Conservation (phyloP, 1,140 invertebrate species). For the Drosophila funebris region DNA sequence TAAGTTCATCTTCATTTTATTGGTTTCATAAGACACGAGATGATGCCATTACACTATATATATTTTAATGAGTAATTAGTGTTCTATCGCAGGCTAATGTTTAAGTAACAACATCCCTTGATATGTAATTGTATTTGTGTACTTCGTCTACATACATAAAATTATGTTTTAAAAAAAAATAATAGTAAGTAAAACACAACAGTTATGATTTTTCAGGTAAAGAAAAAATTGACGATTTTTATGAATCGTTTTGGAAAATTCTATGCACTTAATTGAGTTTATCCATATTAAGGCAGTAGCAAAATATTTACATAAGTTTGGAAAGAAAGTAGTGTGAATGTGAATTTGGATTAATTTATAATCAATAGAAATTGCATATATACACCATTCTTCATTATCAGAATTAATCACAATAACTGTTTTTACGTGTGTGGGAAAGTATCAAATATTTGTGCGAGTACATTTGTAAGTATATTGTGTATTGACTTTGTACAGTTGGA, state of each 20-base stretch:
- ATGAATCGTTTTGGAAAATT: slow-evolving; percentile 42
- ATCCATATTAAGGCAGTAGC: slow-evolving; percentile 39
- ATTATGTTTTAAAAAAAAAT: slow-evolving; percentile 63
- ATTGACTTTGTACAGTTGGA: slow-evolving; percentile 45
- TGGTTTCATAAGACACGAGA: too few species aligned
- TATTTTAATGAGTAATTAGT: not conserved
- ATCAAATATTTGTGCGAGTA: too few species aligned
- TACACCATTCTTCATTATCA: slow-evolving; percentile 27
- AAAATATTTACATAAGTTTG: slow-evolving; percentile 72
- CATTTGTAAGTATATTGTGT: too few species aligned
- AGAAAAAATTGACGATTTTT: slow-evolving; percentile 52
- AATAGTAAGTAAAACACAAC: too few species aligned
- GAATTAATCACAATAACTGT: slow-evolving; percentile 36
- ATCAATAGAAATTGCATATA: slow-evolving; percentile 54
- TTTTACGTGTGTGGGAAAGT: slow-evolving; percentile 27
- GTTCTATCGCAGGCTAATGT: not conserved
- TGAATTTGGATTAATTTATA: slow-evolving; percentile 8
- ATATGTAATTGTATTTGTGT: slow-evolving; percentile 21
- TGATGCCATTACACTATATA: too few species aligned
- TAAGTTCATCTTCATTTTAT: slow-evolving; percentile 2
- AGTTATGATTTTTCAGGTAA: slow-evolving; percentile 74
- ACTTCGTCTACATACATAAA: slow-evolving; percentile 56
- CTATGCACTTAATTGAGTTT: slow-evolving; percentile 28
- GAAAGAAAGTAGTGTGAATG: not conserved
- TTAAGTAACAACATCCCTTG: slow-evolving; percentile 11